Evolutionary conservation across 2,797 vertebrate genomes (phyloP).

Genomic region (Xiphophorus birchmanni): DNA sequence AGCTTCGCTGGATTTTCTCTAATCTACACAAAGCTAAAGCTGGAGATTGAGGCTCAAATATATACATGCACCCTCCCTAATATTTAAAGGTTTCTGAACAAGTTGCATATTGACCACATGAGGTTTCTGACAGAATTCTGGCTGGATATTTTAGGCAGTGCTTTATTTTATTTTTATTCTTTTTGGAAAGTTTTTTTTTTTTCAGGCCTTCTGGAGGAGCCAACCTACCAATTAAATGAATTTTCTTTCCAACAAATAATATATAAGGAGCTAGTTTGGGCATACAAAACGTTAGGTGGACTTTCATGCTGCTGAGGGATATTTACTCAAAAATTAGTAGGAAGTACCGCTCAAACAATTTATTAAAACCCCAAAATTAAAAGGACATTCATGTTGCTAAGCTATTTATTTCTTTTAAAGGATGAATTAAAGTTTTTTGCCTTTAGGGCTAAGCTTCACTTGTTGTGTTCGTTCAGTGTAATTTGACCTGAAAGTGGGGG

Average conservation of each 20-base stretch:
- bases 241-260: background rate
- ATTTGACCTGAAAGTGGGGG: slow-evolving; percentile 12
- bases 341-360: background rate
- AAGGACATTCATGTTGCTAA: background rate
- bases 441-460: background rate
- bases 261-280: background rate
- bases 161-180: background rate
- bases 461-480: slow-evolving; percentile 16
- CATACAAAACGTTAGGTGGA: background rate
- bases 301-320: background rate
- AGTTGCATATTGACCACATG: background rate
- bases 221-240: background rate
- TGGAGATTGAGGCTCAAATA: background rate
- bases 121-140: background rate
- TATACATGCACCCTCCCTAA: background rate
- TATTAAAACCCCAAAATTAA: background rate
- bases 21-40: background rate
- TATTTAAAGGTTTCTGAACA: background rate
- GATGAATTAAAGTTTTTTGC: background rate
- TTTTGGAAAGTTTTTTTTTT: too few relatives aligned
- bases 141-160: background rate
- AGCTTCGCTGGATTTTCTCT: background rate
- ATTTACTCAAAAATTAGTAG: background rate
- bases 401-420: background rate
- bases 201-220: background rate